Evolutionary conservation across 2,113 vertebrate species (phyloP), one percentile per base, ranked within the genome.

Genomic region (Phalacrocorax aristotelis): DNA sequence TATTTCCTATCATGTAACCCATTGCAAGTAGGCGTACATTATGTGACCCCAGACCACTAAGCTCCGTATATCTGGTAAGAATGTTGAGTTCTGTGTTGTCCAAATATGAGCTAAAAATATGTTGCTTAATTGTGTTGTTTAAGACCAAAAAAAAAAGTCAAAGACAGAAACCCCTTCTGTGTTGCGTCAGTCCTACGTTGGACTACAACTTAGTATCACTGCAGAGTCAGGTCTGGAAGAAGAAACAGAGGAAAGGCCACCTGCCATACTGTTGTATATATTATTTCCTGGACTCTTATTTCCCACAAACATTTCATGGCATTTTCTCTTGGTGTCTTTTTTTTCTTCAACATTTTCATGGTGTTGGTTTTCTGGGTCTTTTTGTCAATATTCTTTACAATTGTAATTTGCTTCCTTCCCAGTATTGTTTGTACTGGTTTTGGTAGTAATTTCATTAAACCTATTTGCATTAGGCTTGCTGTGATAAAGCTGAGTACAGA

Each of bases 401-500:
- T 52, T 15, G 17, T 69, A 0, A 6, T 72, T 80, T 83, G 38
- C 6, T 89, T 68, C 17, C 7, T 83, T 71, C 51, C 26, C 18
- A 40, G 26, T 11, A 14, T 52, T 49, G 12, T 49, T 88, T 78
- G 6, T 52, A 30, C 25, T 66, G 19, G 2, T 27, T 92, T 90
- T 64, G 29, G 27, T 81, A 38, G 46, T 70, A 11, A 58, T 92
- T 83, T 72, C 19, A 68, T 15, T 76, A 19, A 54, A 51, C 52
- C 48, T 77, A 4, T 87, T 38, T 38, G 38, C 38, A 38, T 38
- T 38, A 38, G 38, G 38, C 38, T 38, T 38, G 38, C 38, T 38
- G 38, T 38, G 38, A 38, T 38, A 38, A 38, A 48, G n/a, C 21
- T 26, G 13, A 7, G 10, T 83, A 49, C 32, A 20, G 0, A 0